Evolutionary conservation across 2,888 invertebrate genomes (phyloP).

Genomic region (Ichneumoninae sp.): DNA sequence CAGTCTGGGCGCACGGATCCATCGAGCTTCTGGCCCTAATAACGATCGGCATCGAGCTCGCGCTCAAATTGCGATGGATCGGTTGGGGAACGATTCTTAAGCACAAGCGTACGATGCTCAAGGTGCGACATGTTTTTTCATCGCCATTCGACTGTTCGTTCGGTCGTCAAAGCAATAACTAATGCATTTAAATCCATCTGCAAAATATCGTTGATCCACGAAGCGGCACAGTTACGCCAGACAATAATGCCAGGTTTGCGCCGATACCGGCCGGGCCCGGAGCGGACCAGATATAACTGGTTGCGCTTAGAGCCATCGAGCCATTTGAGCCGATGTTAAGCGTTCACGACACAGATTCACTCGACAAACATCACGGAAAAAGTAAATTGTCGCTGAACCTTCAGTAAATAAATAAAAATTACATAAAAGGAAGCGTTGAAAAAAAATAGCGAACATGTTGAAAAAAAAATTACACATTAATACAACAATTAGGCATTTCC

Average conservation of each 20-base stretch:
- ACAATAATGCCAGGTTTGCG: slow-evolving; percentile 62
- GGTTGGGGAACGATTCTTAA: slow-evolving; percentile 93
- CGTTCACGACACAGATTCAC: slow-evolving; percentile 41
- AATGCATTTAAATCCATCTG: slow-evolving; percentile 21
- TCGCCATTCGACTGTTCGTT: background rate
- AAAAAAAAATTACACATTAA: no score
- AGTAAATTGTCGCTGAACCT: no score
- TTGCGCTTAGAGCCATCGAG: slow-evolving; percentile 57
- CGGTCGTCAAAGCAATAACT: slow-evolving; percentile 3
- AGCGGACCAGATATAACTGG: slow-evolving; percentile 60
- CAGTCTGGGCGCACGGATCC: slow-evolving; percentile 92
- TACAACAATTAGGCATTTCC: no score
- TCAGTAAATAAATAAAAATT: no score
- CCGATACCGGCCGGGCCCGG: slow-evolving; percentile 69
- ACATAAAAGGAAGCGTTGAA: no score
- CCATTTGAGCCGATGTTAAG: slow-evolving; percentile 40
- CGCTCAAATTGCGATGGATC: slow-evolving; percentile 93
- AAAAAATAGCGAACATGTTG: no score
- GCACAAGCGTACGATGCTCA: slow-evolving; percentile 94
- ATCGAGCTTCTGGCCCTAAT: slow-evolving; percentile 91
- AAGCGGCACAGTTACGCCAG: slow-evolving; percentile 44
- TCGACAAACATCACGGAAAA: background rate
- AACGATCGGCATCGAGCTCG: slow-evolving; percentile 91
- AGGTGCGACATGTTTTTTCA: slow-evolving; percentile 86
- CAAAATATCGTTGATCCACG: slow-evolving; percentile 49